Evolutionary conservation across 2,113 vertebrate genomes (phyloP), one percentile per base, ranked within the genome.

Genomic region (Epinephelus cyanopodus): DNA sequence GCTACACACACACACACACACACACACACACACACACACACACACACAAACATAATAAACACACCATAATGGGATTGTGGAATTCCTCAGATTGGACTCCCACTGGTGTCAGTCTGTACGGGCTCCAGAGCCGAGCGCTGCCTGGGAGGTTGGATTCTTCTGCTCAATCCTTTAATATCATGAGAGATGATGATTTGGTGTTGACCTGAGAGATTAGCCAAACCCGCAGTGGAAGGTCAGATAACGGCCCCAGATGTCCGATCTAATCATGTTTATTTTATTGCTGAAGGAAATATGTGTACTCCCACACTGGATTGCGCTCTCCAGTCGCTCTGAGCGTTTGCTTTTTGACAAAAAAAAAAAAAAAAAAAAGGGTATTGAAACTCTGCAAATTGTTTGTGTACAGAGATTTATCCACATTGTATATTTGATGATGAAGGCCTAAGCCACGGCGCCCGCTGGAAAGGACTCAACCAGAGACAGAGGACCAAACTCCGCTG

Each of bases 191-290:
- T 86, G 84, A 92, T 90, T 89, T 86, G 80, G 52, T 84, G 78
- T 82, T 91, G 90, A 90, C 90, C 91, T 77, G 82, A 48, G 60
- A 90, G 90, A 90, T 91, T 90, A 92, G 69, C 77, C 85, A 82
- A 66, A 84, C 67, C 84, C 69, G 2, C 67, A 83, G 76, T 39
- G 73, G 77, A 77, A 82, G 83, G 89, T 88, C 81, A 84, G 82
- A 78, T 77, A 83, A 81, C 29, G 15, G 54, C 54, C 81, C 73
- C 76, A 74, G 75, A 87, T 83, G 82, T 88, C 77, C 33, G 4
- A 53, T 92, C 52, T 71, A 90, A 84, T 91, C 85, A 81, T 74
- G 87, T 86, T 88, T 86, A 78, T 83, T 86, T 85, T 68, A 72
- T 62, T 76, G 81, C 72, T 69, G 27, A 37, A 77, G 48, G 60